These are phyloP conservation scores for Clitarchus hookeri DNA, from an alignment of 2,888 invertebrate species.

Conservation along the genomic window DNA sequence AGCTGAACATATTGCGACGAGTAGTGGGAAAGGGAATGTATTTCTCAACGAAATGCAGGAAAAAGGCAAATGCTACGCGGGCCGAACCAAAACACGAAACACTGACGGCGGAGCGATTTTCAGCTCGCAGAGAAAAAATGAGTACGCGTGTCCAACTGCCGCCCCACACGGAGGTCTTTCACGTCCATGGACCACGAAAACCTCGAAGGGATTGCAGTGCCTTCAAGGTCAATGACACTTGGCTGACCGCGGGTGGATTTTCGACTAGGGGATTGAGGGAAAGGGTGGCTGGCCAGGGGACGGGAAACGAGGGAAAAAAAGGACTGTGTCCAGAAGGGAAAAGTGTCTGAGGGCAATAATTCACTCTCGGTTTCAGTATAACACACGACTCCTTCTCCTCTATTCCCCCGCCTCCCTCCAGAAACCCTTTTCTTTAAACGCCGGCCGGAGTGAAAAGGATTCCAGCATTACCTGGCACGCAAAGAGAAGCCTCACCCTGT, in stretches of 20 bases:
- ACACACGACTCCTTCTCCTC: background rate
- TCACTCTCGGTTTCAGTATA: conserved; percentile 14
- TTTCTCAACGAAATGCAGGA: background rate
- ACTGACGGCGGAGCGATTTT: background rate
- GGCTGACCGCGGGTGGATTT: background rate
- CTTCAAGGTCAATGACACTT: background rate
- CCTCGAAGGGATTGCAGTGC: background rate
- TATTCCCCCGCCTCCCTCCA: background rate
- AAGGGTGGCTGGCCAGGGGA: background rate
- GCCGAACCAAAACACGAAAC: background rate
- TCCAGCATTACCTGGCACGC: conserved; percentile 1
- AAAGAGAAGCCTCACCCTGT: background rate
- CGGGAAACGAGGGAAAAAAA: background rate
- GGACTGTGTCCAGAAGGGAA: background rate
- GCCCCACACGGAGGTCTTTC: background rate
- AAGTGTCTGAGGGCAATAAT: background rate
- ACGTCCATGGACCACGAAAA: background rate
- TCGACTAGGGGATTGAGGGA: background rate
- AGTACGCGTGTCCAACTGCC: background rate
- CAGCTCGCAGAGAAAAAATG: background rate
- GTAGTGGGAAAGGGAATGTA: background rate
- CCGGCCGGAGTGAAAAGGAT: background rate
- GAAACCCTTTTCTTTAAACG: background rate
- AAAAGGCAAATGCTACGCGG: background rate
- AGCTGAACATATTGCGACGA: no score